Evolutionary conservation across 2,113 vertebrate genomes (phyloP).

Genomic region (Haplotaxodon microlepis): DNA sequence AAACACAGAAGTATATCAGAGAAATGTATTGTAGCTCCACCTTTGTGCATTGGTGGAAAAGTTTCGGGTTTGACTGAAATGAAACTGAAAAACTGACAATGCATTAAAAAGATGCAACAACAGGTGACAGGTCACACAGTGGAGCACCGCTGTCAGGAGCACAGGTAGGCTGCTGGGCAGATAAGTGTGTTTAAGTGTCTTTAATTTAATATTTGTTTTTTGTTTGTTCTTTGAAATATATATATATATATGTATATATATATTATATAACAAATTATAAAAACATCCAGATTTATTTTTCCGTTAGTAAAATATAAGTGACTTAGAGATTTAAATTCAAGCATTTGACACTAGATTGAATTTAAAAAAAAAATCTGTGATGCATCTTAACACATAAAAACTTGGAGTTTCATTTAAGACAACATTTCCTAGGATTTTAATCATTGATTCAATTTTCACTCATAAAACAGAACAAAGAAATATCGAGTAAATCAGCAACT

Average conservation of each 20-base stretch:
- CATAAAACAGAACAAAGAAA: neutral
- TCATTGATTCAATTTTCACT: neutral
- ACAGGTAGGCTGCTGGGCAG: neutral
- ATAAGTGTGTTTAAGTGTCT: accelerated
- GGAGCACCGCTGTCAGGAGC: neutral
- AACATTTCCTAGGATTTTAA: neutral
- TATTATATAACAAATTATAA: neutral
- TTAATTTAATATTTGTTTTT: neutral
- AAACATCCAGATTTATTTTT: neutral
- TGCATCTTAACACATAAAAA: neutral
- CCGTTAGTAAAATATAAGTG: accelerated
- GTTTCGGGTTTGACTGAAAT: neutral
- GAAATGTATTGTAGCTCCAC: neutral
- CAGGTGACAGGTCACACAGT: neutral
- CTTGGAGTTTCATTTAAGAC: neutral
- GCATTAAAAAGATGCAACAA: accelerated
- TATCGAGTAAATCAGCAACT: accelerated
- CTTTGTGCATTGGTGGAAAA: neutral
- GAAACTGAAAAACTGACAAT: neutral
- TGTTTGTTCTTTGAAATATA: neutral
- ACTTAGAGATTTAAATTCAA: neutral
- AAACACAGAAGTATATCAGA: accelerated
- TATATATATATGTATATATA: neutral
- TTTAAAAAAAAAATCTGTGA: neutral
- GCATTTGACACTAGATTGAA: neutral